Base-by-base conservation (phyloP, 2,888 invertebrate species). In the Polymixis lichenea region DNA sequence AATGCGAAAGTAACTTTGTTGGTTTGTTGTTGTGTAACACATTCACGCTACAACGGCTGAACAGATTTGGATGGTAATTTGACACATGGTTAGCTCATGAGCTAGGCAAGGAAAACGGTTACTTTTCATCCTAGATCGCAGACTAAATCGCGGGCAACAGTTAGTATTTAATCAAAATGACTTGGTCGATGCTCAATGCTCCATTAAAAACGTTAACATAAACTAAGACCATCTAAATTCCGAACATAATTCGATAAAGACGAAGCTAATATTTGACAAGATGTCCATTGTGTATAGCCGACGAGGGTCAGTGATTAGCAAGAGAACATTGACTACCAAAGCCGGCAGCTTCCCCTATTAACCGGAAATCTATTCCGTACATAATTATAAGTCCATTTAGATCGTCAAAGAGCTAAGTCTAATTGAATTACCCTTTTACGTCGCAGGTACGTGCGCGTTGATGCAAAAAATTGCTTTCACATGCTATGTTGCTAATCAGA, bases 261-360 rank as follows among this genome's bases (percentile, higher is more conserved):
- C 77, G 73, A 77, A 43, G 55, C 60, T 51, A 67, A 74, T 83
- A 72, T 85, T 79, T 85, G 81, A 83, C 85, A 82, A 62, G 80
- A 73, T 86, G 89, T 87, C 87, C 84, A 89, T 89, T 95, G 93
- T 91, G 91, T 91, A 91, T 89, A 87, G 87, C 7, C 55, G 94
- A 95, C 94, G 92, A 95, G 95, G 95, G 95, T 95, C 89, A 87
- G 90, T 93, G 93, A 95, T 95, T 95, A 95, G 94, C 93, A 89
- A 89, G 85, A 89, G 91, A 91, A 91, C 92, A 93, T 93, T 91
- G 91, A 92, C 92, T 91, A 92, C 92, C 93, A 92, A 93, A 92
- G 90, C 89, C 85, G 78, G 83, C 77, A 78, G 78, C 78, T 75
- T 69, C 62, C 66, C 66, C 69, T 75, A 72, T 82, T 76, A 77